Conservation (phyloP, 2,888 invertebrate species). For the Rutpela maculata region DNA sequence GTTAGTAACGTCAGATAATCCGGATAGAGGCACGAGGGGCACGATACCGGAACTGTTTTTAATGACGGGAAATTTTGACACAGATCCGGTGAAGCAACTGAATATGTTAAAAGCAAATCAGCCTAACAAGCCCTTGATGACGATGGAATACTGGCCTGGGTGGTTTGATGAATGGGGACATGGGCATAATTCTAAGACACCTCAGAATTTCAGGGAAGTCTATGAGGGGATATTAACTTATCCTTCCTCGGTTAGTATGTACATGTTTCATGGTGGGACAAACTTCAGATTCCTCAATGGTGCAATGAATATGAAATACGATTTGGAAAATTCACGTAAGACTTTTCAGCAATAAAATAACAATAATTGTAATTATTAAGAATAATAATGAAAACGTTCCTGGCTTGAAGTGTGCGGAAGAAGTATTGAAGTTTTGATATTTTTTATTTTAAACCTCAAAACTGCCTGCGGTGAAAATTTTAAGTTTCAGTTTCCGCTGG, state of each 20-base stretch:
- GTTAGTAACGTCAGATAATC: constrained; percentile 76
- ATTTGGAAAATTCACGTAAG: constrained; percentile 1
- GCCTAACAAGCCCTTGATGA: constrained; percentile 75
- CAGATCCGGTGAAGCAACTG: constrained; percentile 71
- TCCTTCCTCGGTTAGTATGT: constrained; percentile 86
- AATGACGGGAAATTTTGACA: constrained; percentile 76
- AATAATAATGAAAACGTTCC: too few species aligned
- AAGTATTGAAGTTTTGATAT: too few species aligned
- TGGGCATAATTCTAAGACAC: constrained; percentile 57
- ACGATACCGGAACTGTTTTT: constrained; percentile 70
- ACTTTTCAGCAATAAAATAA: neutral
- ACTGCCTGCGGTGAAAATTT: too few species aligned
- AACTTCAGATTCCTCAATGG: constrained; percentile 84
- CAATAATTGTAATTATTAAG: too few species aligned
- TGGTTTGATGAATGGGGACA: constrained; percentile 78
- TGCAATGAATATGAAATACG: constrained; percentile 30
- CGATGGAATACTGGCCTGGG: constrained; percentile 78
- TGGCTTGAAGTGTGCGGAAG: too few species aligned
- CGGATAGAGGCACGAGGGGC: constrained; percentile 60
- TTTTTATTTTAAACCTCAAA: too few species aligned
- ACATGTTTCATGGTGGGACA: constrained; percentile 94
- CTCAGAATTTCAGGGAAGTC: constrained; percentile 54
- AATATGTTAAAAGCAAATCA: constrained; percentile 71
- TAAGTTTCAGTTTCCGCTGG: too few species aligned
- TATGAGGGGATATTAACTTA: constrained; percentile 62